These are phyloP conservation scores for Nylanderia fulva DNA, from an alignment of 1,140 invertebrate species.

Conservation along the genomic window DNA sequence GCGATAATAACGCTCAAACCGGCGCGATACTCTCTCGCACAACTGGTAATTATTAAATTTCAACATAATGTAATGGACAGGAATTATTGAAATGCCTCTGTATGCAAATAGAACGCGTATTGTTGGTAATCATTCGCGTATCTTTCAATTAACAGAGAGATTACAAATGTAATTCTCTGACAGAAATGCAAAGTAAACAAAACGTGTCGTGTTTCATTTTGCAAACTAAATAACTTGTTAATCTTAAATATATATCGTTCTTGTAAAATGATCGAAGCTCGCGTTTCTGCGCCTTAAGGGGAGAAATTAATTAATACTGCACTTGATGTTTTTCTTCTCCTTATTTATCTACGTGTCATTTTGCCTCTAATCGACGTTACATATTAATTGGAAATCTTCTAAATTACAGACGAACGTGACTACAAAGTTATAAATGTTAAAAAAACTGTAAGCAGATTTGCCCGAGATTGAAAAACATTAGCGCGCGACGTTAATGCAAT, in stretches of 20 bases:
- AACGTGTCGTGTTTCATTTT: slow-evolving; percentile 22
- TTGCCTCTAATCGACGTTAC: slow-evolving; percentile 17
- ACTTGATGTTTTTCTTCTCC: not conserved
- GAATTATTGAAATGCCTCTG: slow-evolving; percentile 44
- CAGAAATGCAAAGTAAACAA: slow-evolving; percentile 47
- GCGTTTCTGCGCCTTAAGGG: not conserved
- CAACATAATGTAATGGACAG: not conserved
- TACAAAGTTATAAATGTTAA: slow-evolving; percentile 40
- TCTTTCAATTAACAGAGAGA: slow-evolving; percentile 51
- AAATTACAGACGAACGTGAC: slow-evolving; percentile 18
- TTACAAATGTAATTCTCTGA: slow-evolving; percentile 52
- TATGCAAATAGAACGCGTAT: slow-evolving; percentile 14
- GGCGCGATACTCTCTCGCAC: not conserved
- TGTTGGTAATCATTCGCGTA: slow-evolving; percentile 30
- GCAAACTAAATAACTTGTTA: slow-evolving; percentile 41
- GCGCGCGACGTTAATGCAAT: slow-evolving; percentile 43
- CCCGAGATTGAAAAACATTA: slow-evolving; percentile 39
- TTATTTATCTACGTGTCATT: slow-evolving; percentile 12
- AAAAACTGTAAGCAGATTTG: slow-evolving; percentile 25
- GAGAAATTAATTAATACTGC: not conserved
- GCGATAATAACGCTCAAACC: not conserved
- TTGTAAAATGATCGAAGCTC: not conserved
- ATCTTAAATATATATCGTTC: slow-evolving; percentile 16
- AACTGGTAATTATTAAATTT: slow-evolving; percentile 42
- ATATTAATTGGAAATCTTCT: not conserved